A percentile compares a stretch with the other conserved stretches of the same genome.
phyloP scores from a whole-genome alignment of 2,888 invertebrate genomes.

The Scrobipalpa costella region DNA sequence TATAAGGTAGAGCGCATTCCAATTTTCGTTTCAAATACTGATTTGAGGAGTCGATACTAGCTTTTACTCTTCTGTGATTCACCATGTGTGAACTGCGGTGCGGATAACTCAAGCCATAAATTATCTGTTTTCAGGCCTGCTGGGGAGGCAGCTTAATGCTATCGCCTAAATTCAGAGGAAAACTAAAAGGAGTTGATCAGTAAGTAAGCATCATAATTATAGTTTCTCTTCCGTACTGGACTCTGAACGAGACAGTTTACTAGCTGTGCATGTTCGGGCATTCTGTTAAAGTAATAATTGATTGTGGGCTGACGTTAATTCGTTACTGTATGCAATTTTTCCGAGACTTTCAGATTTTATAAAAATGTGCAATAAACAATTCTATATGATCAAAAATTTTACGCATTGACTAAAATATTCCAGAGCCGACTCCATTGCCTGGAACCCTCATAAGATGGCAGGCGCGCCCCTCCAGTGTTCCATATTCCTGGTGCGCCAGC shows the following conservation, averaged over 20 bases:
- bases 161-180: slow-evolving; percentile 82
- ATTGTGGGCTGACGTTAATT: too few species aligned
- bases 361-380: too few species aligned
- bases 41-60: too few species aligned
- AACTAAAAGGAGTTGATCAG: slow-evolving; percentile 85
- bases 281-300: too few species aligned
- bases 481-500: slow-evolving; percentile 83
- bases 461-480: slow-evolving; percentile 91
- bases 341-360: too few species aligned
- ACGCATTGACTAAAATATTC: slow-evolving; percentile 34
- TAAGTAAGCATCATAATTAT: slow-evolving; percentile 48
- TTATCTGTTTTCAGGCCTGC: slow-evolving; percentile 82
- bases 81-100: too few species aligned
- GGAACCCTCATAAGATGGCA: slow-evolving; percentile 94
- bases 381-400: not conserved
- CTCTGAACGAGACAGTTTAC: too few species aligned
- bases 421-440: slow-evolving; percentile 88
- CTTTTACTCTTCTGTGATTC: too few species aligned
- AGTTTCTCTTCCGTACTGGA: not conserved
- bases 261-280: too few species aligned
- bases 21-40: too few species aligned
- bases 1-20: too few species aligned
- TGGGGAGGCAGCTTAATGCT: slow-evolving; percentile 89
- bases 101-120: not conserved
- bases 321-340: too few species aligned